Evolutionary conservation across 2,888 invertebrate species (phyloP).

Genomic region (Spodoptera exigua): DNA sequence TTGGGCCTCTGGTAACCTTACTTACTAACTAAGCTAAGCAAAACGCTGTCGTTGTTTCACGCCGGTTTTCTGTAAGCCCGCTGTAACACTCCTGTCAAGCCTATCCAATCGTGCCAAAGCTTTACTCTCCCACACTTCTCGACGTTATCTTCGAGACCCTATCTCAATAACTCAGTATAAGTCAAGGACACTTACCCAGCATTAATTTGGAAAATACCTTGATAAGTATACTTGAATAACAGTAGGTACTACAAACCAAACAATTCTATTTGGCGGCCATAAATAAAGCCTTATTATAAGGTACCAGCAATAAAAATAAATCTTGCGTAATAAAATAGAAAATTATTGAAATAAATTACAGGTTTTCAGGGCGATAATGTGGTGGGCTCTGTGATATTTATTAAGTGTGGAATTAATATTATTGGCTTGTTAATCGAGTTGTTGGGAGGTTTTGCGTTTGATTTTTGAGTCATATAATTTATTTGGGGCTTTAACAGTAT

Average conservation of each 20-base stretch:
- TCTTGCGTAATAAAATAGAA: constrained; percentile 67
- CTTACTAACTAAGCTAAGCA: too few species aligned
- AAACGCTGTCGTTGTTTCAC: too few species aligned
- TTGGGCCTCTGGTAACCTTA: too few species aligned
- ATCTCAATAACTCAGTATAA: too few species aligned
- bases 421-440: constrained; percentile 11
- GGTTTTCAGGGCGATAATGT: constrained; percentile 62
- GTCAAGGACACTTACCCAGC: too few species aligned
- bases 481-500: not conserved
- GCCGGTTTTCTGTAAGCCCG: too few species aligned
- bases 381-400: constrained; percentile 60
- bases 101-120: too few species aligned
- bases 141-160: too few species aligned
- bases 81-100: too few species aligned
- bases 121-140: too few species aligned
- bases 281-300: constrained; percentile 32
- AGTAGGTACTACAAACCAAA: constrained; percentile 5
- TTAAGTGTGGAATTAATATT: constrained; percentile 40
- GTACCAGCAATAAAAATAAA: constrained; percentile 53
- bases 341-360: constrained; percentile 77
- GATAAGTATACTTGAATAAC: not conserved
- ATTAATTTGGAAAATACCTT: too few species aligned
- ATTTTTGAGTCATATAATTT: not conserved
- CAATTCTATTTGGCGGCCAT: constrained; percentile 29
- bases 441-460: not conserved